Evolutionary conservation across 2,113 vertebrate species (phyloP).

Genomic region (Labeo rohita): DNA sequence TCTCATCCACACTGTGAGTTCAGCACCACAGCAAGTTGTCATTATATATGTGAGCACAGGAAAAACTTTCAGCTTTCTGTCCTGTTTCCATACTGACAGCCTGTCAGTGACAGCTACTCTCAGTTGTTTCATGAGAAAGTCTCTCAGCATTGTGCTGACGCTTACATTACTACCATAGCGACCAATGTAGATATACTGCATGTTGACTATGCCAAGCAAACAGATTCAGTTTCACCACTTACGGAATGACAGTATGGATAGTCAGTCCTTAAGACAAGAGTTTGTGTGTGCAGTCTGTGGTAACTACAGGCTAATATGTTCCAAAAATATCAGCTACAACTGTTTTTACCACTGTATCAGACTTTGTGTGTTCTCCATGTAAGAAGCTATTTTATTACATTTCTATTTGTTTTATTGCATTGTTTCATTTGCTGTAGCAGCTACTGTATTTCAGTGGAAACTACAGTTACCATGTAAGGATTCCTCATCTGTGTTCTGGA

Average conservation of each 20-base stretch:
- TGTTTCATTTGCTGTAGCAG: not conserved
- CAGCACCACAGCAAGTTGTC: not conserved
- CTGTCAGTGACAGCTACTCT: slow-evolving; percentile 9
- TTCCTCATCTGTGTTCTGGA: slow-evolving; percentile 3
- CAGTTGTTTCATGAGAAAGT: not conserved
- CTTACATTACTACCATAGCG: slow-evolving; percentile 8
- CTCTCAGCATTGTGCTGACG: slow-evolving; percentile 2
- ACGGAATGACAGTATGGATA: not conserved
- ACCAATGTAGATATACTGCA: not conserved
- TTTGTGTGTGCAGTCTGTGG: not conserved
- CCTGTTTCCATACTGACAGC: slow-evolving; percentile 4
- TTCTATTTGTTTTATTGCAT: not conserved
- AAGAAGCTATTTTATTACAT: not conserved
- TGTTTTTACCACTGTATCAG: no score
- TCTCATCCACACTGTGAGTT: not conserved
- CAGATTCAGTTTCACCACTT: not conserved
- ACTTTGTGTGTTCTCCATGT: not conserved
- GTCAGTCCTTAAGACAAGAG: not conserved
- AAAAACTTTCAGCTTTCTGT: not conserved
- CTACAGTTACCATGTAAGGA: not conserved
- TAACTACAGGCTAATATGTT: no score
- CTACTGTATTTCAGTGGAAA: not conserved
- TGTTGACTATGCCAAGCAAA: not conserved
- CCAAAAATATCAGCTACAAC: no score
- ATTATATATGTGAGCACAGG: not conserved